Evolutionary conservation across 1,140 invertebrate species (phyloP), one percentile per base, ranked within the genome.

Genomic region (Drosophila mayri): DNA sequence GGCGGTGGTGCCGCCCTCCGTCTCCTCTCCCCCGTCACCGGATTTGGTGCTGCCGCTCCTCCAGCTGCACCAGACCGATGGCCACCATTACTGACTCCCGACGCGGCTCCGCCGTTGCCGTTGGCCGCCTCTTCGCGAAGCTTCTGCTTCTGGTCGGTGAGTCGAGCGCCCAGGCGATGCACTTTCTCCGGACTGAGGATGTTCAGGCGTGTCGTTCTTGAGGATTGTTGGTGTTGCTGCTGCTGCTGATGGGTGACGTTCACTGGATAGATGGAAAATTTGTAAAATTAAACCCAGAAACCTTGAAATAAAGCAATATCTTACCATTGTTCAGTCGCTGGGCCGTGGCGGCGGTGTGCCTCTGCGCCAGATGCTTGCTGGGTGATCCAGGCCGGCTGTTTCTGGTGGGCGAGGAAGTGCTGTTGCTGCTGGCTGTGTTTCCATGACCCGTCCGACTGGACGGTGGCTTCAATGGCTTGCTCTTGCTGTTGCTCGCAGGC

Each of bases 141-240:
- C 49, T 91, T 91, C 50, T 80, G 81, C 43, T 92, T 92, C 38
- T 92, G 91, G 52, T 92, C 91, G 40, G 61, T 87, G 16, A 92
- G 74, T 1, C 84, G 91, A 2, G 92, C 91, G 47, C 87, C 81
- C 22, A 92, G 55, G 10, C 90, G 84, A 90, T 92, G 91, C 32
- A 92, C 82, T 62, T 87, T 92, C 67, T 92, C 91, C 3, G 91
- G 91, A 71, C 92, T 92, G 38, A 92, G 82, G 37, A 92, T 91
- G 55, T 54, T 91, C 9, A 92, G 72, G 32, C 81, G 82, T 10
- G 79, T 85, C 20, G 66, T 85, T 52, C 66, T 70, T 38, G 63
- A 30, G 20, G 67, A 72, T 30, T 30, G 70, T n/a, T 65, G 70
- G 18, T 81, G 79, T 41, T 81, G 79, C 44, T 65, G 73, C n/a